Evolutionary conservation across 2,797 vertebrate genomes (phyloP), one percentile per base, ranked within the genome.

Genomic region (Remorina albescens): DNA sequence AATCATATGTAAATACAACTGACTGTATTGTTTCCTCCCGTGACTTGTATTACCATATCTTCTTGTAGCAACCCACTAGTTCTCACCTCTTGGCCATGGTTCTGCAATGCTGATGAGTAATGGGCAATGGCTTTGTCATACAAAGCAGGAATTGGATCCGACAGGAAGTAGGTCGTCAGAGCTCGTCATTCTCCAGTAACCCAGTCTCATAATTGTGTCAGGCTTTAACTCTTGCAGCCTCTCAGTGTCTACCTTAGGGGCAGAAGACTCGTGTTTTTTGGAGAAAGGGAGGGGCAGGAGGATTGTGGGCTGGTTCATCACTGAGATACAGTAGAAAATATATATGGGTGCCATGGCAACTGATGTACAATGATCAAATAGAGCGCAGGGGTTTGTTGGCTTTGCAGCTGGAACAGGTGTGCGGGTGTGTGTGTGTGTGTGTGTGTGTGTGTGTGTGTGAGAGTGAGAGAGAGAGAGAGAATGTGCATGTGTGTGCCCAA

Each of bases 101-200:
- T 83, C 67, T 87, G 78, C 84, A 74, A 80, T 34, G 53, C 74
- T 60, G 78, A 82, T 84, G 73, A 81, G 69, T 71, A 74, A 81
- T 47, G 23, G 68, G 70, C 76, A 42, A 26, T 49, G 57, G 74
- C 66, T 72, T 55, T 76, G 78, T 79, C 76, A 72, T 76, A 85
- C 74, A 81, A 88, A 76, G 74, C 81, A 76, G 88, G 71, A 87
- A 88, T 78, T 63, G 66, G 87, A 88, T 89, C 81, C 49, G 63
- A 89, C 84, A 81, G 86, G 86, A 90, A 90, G 72, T 86, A 83
- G 85, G 86, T 86, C 87, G 82, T 80, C 81, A 73, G 68, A 70
- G 82, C 72, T 81, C 19, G 26, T 81, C 85, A 81, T 79, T 83
- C 70, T 84, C 81, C 61, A 54, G 83, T 82, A 83, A 86, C 74